These are phyloP conservation scores for Eciton burchellii DNA, from an alignment of 1,140 invertebrate genomes.

Conservation along the genomic window DNA sequence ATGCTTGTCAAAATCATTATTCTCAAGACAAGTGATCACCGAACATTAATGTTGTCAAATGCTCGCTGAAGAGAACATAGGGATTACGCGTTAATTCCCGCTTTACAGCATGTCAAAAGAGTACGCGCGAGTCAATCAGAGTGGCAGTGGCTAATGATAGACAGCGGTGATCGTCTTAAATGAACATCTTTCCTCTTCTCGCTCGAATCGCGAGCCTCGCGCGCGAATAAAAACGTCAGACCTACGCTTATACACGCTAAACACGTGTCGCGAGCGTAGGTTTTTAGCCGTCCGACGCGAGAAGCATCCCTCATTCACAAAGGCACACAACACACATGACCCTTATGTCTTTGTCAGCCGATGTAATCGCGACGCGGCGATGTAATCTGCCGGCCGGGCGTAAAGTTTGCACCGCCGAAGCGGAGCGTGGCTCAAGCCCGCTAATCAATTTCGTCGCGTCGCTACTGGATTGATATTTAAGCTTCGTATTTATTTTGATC, in stretches of 20 bases:
- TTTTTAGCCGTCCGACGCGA: conserved; percentile 34
- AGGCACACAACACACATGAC: conserved; percentile 23
- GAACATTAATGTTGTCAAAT: neutral
- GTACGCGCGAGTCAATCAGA: neutral
- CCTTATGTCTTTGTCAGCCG: conserved; percentile 29
- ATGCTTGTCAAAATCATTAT: too few relatives aligned
- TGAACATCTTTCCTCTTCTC: conserved; percentile 18
- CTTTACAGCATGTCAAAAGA: neutral
- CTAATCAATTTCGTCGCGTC: conserved; percentile 13
- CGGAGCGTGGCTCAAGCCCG: neutral
- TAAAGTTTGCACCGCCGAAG: conserved; percentile 20
- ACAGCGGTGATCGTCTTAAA: neutral
- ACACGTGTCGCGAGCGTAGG: conserved; percentile 35
- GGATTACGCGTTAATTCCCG: neutral
- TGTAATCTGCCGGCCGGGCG: neutral
- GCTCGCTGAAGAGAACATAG: neutral
- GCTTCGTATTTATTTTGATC: conserved; percentile 22
- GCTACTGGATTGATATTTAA: neutral
- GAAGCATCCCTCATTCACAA: conserved; percentile 41
- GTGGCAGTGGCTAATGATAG: conserved; percentile 22
- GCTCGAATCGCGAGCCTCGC: conserved; percentile 8
- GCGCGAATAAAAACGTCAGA: conserved; percentile 14
- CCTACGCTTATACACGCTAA: conserved; percentile 31
- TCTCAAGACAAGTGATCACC: too few relatives aligned
- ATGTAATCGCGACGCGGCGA: conserved; percentile 21